phyloP scores from a whole-genome alignment of 2,113 vertebrate species.

The Seriola aureovittata region DNA sequence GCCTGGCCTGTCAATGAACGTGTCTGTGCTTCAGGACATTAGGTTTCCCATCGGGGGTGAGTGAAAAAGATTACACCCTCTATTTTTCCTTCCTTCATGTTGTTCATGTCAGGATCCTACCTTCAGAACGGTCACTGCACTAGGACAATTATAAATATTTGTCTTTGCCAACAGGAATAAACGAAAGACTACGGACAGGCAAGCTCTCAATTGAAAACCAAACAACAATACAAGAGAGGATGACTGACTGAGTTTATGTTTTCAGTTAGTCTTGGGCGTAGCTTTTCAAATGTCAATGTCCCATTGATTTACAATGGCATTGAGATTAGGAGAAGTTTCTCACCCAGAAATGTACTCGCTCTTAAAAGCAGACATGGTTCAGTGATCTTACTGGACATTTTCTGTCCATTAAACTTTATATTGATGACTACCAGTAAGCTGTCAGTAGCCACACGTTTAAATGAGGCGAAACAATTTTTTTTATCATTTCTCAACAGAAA shows the following conservation, averaged over 20 bases:
- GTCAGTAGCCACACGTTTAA: not conserved
- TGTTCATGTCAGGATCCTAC: not conserved
- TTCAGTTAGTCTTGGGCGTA: constrained; percentile 68
- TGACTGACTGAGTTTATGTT: constrained; percentile 52
- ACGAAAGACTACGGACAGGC: constrained; percentile 7
- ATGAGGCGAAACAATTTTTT: not conserved
- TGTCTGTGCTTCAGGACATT: constrained; percentile 42
- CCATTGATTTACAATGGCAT: constrained; percentile 52
- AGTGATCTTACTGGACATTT: not conserved
- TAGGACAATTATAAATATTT: not conserved
- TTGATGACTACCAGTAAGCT: not conserved
- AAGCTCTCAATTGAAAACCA: constrained; percentile 37
- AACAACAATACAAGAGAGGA: constrained; percentile 12
- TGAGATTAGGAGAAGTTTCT: constrained; percentile 38
- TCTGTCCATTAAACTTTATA: not conserved
- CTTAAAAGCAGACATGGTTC: constrained; percentile 39
- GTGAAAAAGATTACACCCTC: constrained; percentile 22
- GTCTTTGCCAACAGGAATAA: constrained; percentile 1
- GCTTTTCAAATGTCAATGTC: constrained; percentile 51
- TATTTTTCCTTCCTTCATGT: not conserved
- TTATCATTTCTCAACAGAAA: not conserved
- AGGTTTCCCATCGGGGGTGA: constrained; percentile 18
- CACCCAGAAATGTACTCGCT: constrained; percentile 32
- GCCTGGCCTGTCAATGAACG: constrained; percentile 47
- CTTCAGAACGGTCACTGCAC: not conserved